Conservation (phyloP, 2,888 invertebrate species). For the Mayetiola destructor region DNA sequence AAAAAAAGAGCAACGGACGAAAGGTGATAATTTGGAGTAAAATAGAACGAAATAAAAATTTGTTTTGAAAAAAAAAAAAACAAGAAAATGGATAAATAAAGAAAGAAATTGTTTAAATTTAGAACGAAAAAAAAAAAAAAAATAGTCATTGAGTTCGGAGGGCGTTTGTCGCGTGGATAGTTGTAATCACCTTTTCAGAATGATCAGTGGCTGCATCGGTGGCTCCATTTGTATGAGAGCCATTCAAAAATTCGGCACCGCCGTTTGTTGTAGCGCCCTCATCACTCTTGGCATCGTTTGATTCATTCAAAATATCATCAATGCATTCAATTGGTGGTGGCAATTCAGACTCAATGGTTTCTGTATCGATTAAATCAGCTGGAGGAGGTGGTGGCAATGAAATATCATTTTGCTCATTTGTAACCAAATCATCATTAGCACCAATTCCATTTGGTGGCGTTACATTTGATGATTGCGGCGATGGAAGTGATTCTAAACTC, state of each 20-base stretch:
- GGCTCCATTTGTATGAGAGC: background rate
- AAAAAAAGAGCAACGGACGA: too few species aligned
- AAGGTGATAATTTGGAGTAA: too few species aligned
- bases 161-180: constrained; percentile 10
- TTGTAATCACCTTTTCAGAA: constrained; percentile 15
- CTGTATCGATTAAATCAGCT: background rate
- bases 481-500: constrained; percentile 17
- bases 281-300: background rate
- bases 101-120: too few species aligned
- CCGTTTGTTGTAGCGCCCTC: background rate
- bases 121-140: background rate
- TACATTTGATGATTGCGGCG: constrained; percentile 14
- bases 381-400: constrained; percentile 6
- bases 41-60: too few species aligned
- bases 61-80: too few species aligned
- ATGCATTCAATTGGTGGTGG: background rate
- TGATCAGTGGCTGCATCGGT: background rate
- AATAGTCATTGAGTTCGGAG: constrained; percentile 5
- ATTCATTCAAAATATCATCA: background rate
- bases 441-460: constrained; percentile 7
- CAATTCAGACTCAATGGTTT: constrained; percentile 1
- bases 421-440: too few species aligned
- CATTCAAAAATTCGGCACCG: background rate
- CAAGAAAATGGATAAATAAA: background rate
- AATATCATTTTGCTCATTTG: background rate